These are phyloP conservation scores for Channa striata DNA, from an alignment of 2,797 vertebrate species.

Conservation along the genomic window DNA sequence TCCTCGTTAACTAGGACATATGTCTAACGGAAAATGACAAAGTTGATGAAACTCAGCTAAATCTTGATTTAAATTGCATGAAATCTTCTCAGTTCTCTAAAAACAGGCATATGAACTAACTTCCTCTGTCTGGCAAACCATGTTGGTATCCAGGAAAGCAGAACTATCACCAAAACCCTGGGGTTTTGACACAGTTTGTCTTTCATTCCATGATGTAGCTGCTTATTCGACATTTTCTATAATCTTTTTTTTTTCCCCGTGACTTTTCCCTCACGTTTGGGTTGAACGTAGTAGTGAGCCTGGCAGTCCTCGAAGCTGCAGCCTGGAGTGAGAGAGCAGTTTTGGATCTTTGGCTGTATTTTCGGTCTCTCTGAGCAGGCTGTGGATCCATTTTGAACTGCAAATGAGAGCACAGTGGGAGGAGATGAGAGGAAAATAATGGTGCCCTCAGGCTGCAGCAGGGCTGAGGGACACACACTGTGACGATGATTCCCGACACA, in stretches of 20 bases:
- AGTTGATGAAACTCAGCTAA: background rate
- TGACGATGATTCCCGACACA: background rate
- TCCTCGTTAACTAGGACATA: background rate
- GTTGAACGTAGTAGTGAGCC: fast-evolving
- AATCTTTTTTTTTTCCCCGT: background rate
- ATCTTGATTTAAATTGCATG: background rate
- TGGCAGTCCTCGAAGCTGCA: conserved; percentile 57
- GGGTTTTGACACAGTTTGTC: background rate
- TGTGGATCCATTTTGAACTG: conserved; percentile 45
- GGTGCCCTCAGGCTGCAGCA: conserved; percentile 17
- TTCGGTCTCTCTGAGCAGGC: background rate
- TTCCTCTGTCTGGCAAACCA: conserved; percentile 18
- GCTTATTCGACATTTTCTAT: background rate
- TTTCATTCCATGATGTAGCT: background rate
- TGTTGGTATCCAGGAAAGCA: conserved; percentile 16
- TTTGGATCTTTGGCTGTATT: fast-evolving
- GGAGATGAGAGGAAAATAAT: conserved; percentile 13
- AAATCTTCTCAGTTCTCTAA: conserved; percentile 20
- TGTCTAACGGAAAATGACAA: conserved; percentile 5
- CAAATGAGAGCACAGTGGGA: conserved; percentile 46
- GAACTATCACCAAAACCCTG: conserved; percentile 18
- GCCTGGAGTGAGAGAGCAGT: fast-evolving
- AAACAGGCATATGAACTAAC: conserved; percentile 1
- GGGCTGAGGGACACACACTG: background rate
- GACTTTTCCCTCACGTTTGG: conserved; percentile 43